Conservation (phyloP, 2,888 invertebrate genomes). For the Eurytoma californica region DNA sequence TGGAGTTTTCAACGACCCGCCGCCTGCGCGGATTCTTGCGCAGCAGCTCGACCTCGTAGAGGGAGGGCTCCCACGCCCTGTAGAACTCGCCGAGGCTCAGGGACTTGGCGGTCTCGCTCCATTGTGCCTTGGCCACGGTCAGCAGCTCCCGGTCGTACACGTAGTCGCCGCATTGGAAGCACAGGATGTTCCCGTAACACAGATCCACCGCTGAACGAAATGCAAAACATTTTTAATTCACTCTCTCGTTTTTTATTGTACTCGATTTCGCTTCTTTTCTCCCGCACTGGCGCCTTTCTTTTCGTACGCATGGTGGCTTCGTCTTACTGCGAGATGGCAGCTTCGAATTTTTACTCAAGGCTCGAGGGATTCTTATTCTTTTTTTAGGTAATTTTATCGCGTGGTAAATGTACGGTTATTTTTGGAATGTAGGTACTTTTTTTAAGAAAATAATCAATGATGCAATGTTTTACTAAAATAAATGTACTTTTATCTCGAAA, state of each 20-base stretch:
- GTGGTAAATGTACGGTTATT: too few species aligned
- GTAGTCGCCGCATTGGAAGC: conserved; percentile 93
- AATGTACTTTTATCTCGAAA: too few species aligned
- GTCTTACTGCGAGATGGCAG: too few species aligned
- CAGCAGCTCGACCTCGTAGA: conserved; percentile 85
- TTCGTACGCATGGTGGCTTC: too few species aligned
- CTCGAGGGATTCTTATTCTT: too few species aligned
- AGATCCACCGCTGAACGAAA: conserved; percentile 84
- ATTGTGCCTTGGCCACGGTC: conserved; percentile 71
- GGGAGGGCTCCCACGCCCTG: conserved; percentile 85
- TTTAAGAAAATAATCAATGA: too few species aligned
- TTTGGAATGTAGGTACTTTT: too few species aligned
- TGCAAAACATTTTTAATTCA: conserved; percentile 56
- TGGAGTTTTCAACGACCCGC: conserved; percentile 87
- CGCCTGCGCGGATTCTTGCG: conserved; percentile 86
- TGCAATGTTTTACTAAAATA: too few species aligned
- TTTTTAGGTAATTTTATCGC: too few species aligned
- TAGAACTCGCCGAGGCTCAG: conserved; percentile 73
- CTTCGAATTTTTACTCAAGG: too few species aligned
- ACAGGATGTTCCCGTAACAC: conserved; percentile 91
- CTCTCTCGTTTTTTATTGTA: background rate
- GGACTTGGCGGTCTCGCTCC: conserved; percentile 73
- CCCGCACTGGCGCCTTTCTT: too few species aligned
- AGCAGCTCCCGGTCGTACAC: conserved; percentile 86
- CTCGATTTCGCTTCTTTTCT: background rate